Evolutionary conservation across 53 echinoderm and acorn worm genomes (phyloP).

Genomic region (Crossaster papposus): DNA sequence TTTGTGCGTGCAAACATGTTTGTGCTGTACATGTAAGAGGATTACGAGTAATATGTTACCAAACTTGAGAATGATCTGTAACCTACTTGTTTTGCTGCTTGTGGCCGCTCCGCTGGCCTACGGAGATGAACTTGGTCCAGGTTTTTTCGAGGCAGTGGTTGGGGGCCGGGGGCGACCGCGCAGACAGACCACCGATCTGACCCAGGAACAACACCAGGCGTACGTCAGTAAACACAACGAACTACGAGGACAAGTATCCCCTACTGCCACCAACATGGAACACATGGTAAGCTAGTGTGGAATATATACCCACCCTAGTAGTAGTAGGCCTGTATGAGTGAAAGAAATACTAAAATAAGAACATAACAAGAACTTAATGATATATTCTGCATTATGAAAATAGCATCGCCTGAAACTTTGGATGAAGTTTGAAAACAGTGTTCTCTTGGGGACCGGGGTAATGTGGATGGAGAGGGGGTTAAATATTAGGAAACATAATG

Average conservation of each 20-base stretch:
- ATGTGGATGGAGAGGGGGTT: too few relatives aligned
- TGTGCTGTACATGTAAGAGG: too few relatives aligned
- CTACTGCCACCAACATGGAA: slow-evolving; percentile 79
- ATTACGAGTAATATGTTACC: neutral
- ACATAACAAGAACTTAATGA: neutral
- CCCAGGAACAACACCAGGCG: neutral
- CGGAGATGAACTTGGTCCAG: neutral
- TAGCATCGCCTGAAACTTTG: neutral
- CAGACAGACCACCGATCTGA: neutral
- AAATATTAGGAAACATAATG: too few relatives aligned
- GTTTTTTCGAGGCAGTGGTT: neutral
- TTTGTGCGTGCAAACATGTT: too few relatives aligned
- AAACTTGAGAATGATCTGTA: neutral
- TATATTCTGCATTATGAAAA: neutral
- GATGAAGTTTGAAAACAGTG: too few relatives aligned
- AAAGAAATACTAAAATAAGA: neutral
- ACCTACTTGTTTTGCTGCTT: neutral
- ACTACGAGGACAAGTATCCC: slow-evolving; percentile 64
- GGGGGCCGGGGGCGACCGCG: neutral
- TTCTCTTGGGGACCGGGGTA: too few relatives aligned
- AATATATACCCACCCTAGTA: neutral
- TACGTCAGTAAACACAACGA: slow-evolving; percentile 74
- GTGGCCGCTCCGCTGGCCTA: neutral
- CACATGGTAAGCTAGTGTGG: slow-evolving; percentile 76
- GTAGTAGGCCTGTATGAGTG: too few relatives aligned